A percentile compares a stretch with the other conserved stretches of the same genome.
Conservation (phyloP, 2,113 vertebrate species). For the Callospermophilus lateralis region DNA sequence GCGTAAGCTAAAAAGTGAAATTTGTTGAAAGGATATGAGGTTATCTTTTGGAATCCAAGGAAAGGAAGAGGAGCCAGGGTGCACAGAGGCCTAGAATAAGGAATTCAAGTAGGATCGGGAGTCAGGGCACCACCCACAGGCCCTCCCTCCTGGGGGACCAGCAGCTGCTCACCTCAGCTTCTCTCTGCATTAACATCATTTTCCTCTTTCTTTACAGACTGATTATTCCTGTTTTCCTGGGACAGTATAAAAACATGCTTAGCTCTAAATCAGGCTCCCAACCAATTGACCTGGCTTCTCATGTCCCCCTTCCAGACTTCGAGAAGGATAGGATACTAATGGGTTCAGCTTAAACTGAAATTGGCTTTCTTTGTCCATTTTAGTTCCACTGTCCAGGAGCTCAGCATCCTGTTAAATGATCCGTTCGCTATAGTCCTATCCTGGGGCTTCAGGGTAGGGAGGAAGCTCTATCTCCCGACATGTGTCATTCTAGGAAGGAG, state of each 20-base stretch:
- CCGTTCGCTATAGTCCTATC: not conserved
- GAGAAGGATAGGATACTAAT: not conserved
- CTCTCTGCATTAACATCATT: not conserved
- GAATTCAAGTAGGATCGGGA: not conserved
- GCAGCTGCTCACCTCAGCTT: not conserved
- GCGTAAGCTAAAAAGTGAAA: not conserved
- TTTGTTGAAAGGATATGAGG: not conserved
- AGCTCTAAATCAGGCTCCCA: not conserved
- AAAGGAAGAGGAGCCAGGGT: not conserved
- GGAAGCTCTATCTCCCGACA: not conserved
- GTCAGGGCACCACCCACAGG: not conserved
- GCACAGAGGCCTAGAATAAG: not conserved
- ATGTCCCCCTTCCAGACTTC: not conserved
- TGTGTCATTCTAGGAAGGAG: conserved; percentile 24
- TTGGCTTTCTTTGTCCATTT: not conserved
- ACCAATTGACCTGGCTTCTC: not conserved
- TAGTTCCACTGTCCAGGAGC: not conserved
- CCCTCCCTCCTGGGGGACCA: not conserved
- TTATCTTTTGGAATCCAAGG: not conserved
- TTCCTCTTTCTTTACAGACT: not conserved
- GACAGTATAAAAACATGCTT: not conserved
- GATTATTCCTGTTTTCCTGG: not conserved
- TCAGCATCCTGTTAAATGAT: not conserved
- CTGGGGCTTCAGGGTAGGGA: not conserved
- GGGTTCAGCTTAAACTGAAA: not conserved